Conservation (phyloP, 2,797 vertebrate genomes). For the Eospalax fontanierii region DNA sequence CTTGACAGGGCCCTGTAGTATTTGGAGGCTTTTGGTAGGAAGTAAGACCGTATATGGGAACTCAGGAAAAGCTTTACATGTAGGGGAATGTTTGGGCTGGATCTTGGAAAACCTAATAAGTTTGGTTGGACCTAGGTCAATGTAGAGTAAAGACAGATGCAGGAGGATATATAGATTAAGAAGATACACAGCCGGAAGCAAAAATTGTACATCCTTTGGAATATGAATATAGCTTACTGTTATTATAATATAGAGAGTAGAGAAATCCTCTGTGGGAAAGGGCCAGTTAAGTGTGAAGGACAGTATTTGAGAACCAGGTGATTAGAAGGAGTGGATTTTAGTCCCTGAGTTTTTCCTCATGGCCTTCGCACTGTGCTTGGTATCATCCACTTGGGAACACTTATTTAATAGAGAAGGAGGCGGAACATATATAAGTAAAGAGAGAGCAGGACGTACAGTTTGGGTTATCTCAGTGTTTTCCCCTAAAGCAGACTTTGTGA, state of each 20-base stretch:
- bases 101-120: neutral
- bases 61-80: neutral
- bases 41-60: neutral
- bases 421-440: neutral
- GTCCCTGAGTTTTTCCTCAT: neutral
- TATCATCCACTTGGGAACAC: neutral
- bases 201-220: neutral
- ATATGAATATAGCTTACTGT: neutral
- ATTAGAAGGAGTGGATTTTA: neutral
- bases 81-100: neutral
- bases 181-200: neutral
- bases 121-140: neutral
- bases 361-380: neutral
- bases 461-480: neutral
- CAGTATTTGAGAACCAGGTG: neutral
- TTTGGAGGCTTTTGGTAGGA: neutral
- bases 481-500: slow-evolving; percentile 41
- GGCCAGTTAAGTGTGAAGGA: neutral
- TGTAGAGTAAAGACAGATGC: neutral
- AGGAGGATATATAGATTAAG: neutral
- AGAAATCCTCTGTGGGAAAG: neutral
- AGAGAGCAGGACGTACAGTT: neutral
- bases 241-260: neutral
- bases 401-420: neutral
- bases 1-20: neutral